These are phyloP conservation scores for Corvus hawaiiensis DNA, from an alignment of 2,113 vertebrate species.

Conservation along the genomic window DNA sequence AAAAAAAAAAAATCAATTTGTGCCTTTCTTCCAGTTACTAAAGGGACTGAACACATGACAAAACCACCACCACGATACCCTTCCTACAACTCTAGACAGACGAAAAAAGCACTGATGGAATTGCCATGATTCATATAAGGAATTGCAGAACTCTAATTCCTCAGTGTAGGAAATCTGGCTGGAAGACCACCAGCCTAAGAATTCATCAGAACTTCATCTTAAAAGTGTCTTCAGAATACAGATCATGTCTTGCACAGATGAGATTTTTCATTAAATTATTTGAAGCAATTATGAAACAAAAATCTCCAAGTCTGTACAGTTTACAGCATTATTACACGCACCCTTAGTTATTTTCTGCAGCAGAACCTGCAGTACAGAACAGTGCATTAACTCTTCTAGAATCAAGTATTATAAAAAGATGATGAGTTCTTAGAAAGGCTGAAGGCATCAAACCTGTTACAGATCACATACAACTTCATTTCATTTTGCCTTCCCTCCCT, in stretches of 20 bases:
- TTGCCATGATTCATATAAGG: not conserved
- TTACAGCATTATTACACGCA: not conserved
- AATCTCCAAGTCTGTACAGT: not conserved
- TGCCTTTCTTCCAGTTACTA: not conserved
- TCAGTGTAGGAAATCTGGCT: rapidly evolving
- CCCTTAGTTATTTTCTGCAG: not conserved
- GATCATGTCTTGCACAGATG: not conserved
- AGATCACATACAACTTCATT: not conserved
- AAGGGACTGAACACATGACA: not conserved
- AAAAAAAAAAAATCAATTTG: not conserved
- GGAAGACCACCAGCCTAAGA: not conserved
- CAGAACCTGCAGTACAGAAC: not conserved
- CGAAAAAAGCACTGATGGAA: not conserved
- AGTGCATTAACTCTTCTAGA: not conserved
- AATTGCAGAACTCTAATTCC: not conserved
- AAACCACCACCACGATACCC: not conserved
- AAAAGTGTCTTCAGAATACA: not conserved
- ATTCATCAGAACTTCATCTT: not conserved
- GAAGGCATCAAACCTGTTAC: not conserved
- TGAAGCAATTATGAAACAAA: not conserved
- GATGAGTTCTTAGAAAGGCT: not conserved
- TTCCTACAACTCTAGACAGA: not conserved
- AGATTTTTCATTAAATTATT: not conserved
- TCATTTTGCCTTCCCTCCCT: not conserved
- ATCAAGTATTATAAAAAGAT: not conserved